Evolutionary conservation across 2,113 vertebrate genomes (phyloP), one percentile per base, ranked within the genome.

Genomic region (Nibea coibor): DNA sequence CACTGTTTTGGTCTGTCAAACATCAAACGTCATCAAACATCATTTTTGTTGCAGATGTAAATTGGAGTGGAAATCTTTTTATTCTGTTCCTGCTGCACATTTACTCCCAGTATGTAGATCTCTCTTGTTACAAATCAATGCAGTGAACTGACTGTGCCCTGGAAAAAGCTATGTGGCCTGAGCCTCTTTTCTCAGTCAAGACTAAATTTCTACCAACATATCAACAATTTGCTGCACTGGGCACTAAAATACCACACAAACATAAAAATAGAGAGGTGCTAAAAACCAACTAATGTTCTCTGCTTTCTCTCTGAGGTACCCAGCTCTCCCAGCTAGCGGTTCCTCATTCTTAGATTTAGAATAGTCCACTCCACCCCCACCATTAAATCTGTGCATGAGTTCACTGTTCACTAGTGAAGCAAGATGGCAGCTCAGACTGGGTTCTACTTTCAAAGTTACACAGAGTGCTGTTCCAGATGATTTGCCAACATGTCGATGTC

Each of bases 401-500:
- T 43, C 42, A 57, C 39, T 69, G 75, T 74, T 80, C 39, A 65
- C 47, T 69, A 14, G 8, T 48, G 77, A 26, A 15, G 56, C 53
- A 50, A 28, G 51, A 61, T 57, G 47, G 43, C 28, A 43, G 17
- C 45, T 61, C 53, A 43, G 57, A 56, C 42, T 22, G 1, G 75
- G 24, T 62, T 63, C 63, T 47, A 24, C 16, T 31, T 72, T 54
- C 67, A 82, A 83, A 77, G 54, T 57, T 58, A 72, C 35, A 68
- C n/a, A 45, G 24, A 2, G 20, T 42, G 12, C 73, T 5, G 5
- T 59, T 56, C 62, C 75, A 57, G 69, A 78, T 64, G 53, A 70
- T 70, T 80, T 58, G 78, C 74, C 74, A 85, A 82, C 69, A 74
- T 20, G 59, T 10, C 6, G 28, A 35, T 35, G 57, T 64, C 26